Percentiles rank a stretch among this genome's conserved stretches.
These are phyloP conservation scores for Notothenia coriiceps DNA, from an alignment of 2,113 vertebrate species.

Conservation along the genomic window DNA sequence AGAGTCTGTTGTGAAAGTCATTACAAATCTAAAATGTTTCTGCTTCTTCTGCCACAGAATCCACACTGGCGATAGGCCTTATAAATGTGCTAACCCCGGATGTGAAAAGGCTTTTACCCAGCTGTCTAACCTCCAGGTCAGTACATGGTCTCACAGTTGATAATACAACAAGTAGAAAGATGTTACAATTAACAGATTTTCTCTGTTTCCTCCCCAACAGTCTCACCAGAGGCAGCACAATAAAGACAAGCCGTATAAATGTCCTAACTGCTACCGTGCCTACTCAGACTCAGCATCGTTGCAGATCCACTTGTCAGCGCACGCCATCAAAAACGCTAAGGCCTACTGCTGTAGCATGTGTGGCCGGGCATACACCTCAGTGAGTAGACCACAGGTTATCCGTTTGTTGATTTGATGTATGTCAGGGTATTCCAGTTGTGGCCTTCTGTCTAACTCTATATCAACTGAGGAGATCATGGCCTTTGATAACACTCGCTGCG, in stretches of 20 bases:
- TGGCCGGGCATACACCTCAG: conserved; percentile 97
- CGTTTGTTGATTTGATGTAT: not conserved
- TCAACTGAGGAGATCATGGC: conserved; percentile 12
- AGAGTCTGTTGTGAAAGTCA: not conserved
- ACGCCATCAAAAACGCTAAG: conserved; percentile 98
- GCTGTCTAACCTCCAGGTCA: conserved; percentile 87
- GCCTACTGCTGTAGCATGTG: conserved; percentile 99
- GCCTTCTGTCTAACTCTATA: not conserved
- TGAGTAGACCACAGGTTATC: conserved; percentile 79
- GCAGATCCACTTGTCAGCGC: conserved; percentile 98
- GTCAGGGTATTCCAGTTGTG: not conserved
- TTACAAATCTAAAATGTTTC: not conserved
- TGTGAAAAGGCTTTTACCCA: conserved; percentile 89
- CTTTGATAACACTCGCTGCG: not conserved
- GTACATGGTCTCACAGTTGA: conserved; percentile 1
- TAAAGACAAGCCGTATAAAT: conserved; percentile 99
- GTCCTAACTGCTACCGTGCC: conserved; percentile 99
- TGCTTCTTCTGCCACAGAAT: conserved; percentile 73
- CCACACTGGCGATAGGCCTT: conserved; percentile 87
- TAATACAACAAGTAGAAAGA: not conserved
- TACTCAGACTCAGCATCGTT: conserved; percentile 97
- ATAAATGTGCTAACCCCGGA: conserved; percentile 87
- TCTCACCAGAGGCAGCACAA: conserved; percentile 99
- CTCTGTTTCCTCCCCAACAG: conserved; percentile 73
- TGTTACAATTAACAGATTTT: not conserved